Base-by-base conservation (phyloP, 1,140 invertebrate species). In the Campoletis sonorensis region DNA sequence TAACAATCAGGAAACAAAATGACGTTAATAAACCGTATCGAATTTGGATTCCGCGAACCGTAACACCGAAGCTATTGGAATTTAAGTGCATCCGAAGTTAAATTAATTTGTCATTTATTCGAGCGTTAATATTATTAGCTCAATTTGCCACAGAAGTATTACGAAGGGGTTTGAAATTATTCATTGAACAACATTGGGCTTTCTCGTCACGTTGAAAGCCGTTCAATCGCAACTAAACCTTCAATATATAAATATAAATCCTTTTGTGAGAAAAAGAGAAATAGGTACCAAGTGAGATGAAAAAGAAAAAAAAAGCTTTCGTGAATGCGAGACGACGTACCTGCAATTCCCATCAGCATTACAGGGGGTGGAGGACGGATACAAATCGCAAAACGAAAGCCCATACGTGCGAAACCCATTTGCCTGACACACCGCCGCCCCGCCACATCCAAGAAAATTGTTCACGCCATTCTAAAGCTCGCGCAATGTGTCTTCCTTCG, bases 261-360 rank as follows among this genome's bases (percentile, higher is more conserved):
- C 51, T 37, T 30, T 27, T 40, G 33, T 40, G 30, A 78, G 76
- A 33, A 61, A 67, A 37, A 33, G 51, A 21, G 72, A 78, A 21
- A 26, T 27, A 37, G 0, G 16, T 70, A 70, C 30, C 67, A 70
- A 70, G 30, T 30, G 27, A 70, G 30, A 70, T 33, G 30, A n/a
- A 70, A 70, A 70, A 70, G 45, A 33, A n/a, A 70, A 70, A 70
- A 70, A 64, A 33, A 67, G 58, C 58, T 78, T 78, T 78, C 76
- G 54, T n/a, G 76, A 78, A 78, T 78, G 76, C 58, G 30, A 64
- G 76, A 78, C 76, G 76, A 67, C 76, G 58, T 67, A 78, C 58
- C 76, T 67, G 76, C 76, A 78, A 67, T 78, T 78, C 58, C 76
- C 76, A 78, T 78, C 76, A 64, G 33, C 76, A 33, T 61, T 78